phyloP scores from a whole-genome alignment of 2,797 vertebrate species.

The Sebastes jordani region DNA sequence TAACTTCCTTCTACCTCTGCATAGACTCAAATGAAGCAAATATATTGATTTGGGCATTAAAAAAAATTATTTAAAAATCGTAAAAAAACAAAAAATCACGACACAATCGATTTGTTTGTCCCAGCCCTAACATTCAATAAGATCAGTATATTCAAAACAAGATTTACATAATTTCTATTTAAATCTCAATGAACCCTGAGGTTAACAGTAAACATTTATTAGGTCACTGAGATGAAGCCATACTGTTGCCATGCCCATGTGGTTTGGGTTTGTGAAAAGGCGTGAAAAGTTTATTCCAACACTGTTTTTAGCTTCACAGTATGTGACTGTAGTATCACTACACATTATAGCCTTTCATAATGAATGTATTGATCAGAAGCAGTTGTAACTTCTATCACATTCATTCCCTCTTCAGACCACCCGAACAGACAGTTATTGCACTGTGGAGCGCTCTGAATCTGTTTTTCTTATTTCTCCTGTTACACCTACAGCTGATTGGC shows the following conservation, averaged over 20 bases:
- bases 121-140: too few species aligned
- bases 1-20: too few species aligned
- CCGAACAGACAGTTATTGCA: background rate
- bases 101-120: too few species aligned
- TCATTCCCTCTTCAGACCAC: background rate
- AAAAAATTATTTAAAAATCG: too few species aligned
- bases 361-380: background rate
- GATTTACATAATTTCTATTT: background rate
- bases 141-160: background rate
- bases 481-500: background rate
- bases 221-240: background rate
- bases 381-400: background rate
- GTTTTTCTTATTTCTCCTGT: conserved; percentile 6
- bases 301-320: background rate
- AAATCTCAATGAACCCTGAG: background rate
- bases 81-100: too few species aligned
- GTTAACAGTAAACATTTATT: background rate
- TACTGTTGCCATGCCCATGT: background rate
- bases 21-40: too few species aligned
- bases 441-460: background rate
- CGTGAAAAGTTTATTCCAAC: background rate
- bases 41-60: too few species aligned
- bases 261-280: conserved; percentile 1
- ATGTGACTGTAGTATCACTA: background rate
- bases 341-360: background rate